Evolutionary conservation across 1,140 invertebrate genomes (phyloP), one percentile per base, ranked within the genome.

Genomic region (Aphelinus atriplicis): DNA sequence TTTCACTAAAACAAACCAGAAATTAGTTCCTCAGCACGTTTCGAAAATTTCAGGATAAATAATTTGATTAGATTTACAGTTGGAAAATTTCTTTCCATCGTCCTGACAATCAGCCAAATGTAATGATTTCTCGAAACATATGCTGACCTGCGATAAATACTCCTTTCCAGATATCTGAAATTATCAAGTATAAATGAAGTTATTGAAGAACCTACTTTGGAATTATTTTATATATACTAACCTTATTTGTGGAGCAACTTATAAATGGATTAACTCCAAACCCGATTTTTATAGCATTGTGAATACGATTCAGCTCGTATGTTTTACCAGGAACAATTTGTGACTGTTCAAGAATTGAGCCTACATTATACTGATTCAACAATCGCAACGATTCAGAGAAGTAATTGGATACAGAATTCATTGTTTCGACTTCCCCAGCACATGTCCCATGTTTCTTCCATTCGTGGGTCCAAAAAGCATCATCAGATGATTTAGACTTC

Each of bases 41-140:
- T 26, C 26, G 26, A 26, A 26, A 26, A 26, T 26, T 26, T 26
- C 26, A 26, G 26, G 26, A 26, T 26, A 26, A 26, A 26, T 26
- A 26, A 26, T 26, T 26, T 26, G 26, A 26, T 26, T 26, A 26
- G 26, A 26, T 26, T 26, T 26, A 26, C 26, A 26, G 26, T 26
- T 26, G 26, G 26, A 26, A 26, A 26, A 26, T 26, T 26, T 26
- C 26, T 26, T 26, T 26, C 26, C 26, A 26, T 26, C 26, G 26
- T 26, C 26, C 26, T 26, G 26, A 26, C 65, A 67, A 46, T 67
- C 1, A 0, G 43, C 7, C 10, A 57, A 46, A 9, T 47, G 4
- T 43, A 69, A 58, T 5, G 55, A 10, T 47, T 58, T 69, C 9
- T 69, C 46, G 3, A 69, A 56, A 42, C 66, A 58, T 3, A 69